Evolutionary conservation across 2,797 vertebrate genomes (phyloP).

Genomic region (Sebastes miniatus): DNA sequence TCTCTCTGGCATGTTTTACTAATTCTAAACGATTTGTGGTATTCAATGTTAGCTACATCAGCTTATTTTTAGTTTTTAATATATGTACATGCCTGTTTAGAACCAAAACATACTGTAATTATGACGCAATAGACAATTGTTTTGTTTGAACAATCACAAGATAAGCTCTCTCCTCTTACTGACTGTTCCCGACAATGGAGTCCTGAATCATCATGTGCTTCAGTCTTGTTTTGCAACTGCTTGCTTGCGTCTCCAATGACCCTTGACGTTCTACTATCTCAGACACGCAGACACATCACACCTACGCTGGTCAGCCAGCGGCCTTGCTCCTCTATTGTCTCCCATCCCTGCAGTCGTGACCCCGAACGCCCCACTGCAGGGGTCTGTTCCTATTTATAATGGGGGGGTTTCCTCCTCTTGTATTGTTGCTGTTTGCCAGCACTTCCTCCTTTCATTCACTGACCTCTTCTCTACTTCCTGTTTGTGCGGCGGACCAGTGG

Average conservation of each 20-base stretch:
- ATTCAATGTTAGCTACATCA: not conserved
- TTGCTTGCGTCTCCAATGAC: conserved; percentile 49
- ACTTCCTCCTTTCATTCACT: conserved; percentile 82
- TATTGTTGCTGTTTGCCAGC: conserved; percentile 78
- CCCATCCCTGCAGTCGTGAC: conserved; percentile 72
- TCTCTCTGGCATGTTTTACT: not conserved
- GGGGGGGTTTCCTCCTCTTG: conserved; percentile 75
- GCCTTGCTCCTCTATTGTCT: conserved; percentile 79
- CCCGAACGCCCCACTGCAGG: conserved; percentile 57
- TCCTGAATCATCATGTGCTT: conserved; percentile 5
- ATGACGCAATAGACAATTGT: not conserved
- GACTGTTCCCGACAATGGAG: not conserved
- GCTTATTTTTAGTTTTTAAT: not conserved
- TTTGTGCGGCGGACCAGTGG: conserved; percentile 71
- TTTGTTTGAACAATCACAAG: not conserved
- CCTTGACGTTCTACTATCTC: conserved; percentile 64
- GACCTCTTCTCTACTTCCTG: conserved; percentile 85
- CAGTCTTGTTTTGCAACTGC: conserved; percentile 19
- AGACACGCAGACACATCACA: conserved; percentile 57
- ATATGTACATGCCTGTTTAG: not conserved
- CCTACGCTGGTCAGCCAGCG: conserved; percentile 59
- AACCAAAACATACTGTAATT: not conserved
- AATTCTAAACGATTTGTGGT: not conserved
- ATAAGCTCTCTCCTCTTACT: not conserved
- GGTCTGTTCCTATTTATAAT: conserved; percentile 84